Evolutionary conservation across 2,888 invertebrate genomes (phyloP), one percentile per base, ranked within the genome.

Genomic region (Piscicola geometra): DNA sequence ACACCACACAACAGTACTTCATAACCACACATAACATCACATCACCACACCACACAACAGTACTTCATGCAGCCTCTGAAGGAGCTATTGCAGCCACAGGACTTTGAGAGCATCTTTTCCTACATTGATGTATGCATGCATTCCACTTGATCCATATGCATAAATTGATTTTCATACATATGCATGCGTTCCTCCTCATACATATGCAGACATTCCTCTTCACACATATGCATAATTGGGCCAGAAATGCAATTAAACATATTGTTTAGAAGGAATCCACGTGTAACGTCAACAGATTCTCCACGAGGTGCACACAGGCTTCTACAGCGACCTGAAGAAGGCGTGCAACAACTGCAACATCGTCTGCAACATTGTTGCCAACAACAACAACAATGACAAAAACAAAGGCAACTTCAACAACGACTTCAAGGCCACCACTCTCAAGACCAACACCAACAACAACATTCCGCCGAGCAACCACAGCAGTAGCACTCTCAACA

Each of bases 71-170:
- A 83, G 71, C 86, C 87, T 1, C 87, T 98, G 79, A 83, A 83
- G 77, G 88, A 89, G 71, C 87, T 90, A 79, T 87, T 98, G 81
- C 89, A 89, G 79, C 89, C 89, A 28, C 91, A 92, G 76, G 93
- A 94, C 81, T 88, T 90, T 81, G 88, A 90, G 78, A 88, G 89
- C 75, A 92, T 98, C 81, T 98, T 98, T 88, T 92, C 92, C 81
- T 91, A 93, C 81, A 92, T 98, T 81, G 91, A 92, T 88, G 94
- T 93, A 86, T 86, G 87, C n/a, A n/a, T n/a, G n/a, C n/a, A n/a
- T n/a, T n/a, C n/a, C n/a, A n/a, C 35, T 68, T 32, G 9, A 32
- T 68, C n/a, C 5, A 12, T 67, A 33, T 0, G 35, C 9, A 30
- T 33, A 25, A 30, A 32, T 68, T 2, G 9, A 30, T 25, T 3